These are phyloP conservation scores for Hippoglossus stenolepis DNA, from an alignment of 2,113 vertebrate genomes.

Conservation along the genomic window DNA sequence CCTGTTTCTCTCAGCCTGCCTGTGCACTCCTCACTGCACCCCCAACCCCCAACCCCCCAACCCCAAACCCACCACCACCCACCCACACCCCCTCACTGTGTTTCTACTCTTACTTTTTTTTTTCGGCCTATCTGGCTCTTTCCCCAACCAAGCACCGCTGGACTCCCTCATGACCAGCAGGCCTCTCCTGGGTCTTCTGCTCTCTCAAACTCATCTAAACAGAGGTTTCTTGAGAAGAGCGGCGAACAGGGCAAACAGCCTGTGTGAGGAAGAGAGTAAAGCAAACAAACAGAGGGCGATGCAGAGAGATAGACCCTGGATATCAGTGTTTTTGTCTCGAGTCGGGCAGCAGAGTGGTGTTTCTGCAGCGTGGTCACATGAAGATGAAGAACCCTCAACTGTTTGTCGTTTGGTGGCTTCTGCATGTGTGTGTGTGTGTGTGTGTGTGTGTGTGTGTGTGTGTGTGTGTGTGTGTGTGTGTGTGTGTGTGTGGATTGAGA, in stretches of 20 bases:
- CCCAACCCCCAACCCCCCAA: background rate
- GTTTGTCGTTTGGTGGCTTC: slow-evolving; percentile 24
- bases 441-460: slow-evolving; percentile 33
- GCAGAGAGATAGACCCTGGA: slow-evolving; percentile 17
- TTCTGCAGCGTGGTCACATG: background rate
- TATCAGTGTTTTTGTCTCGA: slow-evolving; percentile 1
- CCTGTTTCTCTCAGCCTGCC: slow-evolving; percentile 18
- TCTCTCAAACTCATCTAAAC: slow-evolving; percentile 37
- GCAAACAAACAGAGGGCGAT: slow-evolving; percentile 49
- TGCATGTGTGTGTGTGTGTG: slow-evolving; percentile 39
- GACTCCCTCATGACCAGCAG: slow-evolving; percentile 38
- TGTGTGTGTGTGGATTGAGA: slow-evolving; percentile 41
- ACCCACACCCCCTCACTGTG: slow-evolving; percentile 1
- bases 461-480: slow-evolving; percentile 32
- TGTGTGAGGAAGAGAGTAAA: slow-evolving; percentile 22
- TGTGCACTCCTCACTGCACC: background rate
- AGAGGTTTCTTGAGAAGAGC: slow-evolving; percentile 24
- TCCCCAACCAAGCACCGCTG: slow-evolving; percentile 18
- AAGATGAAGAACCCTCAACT: background rate
- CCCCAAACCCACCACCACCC: background rate
- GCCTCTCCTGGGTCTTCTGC: slow-evolving; percentile 40
- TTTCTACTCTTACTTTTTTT: slow-evolving; percentile 11
- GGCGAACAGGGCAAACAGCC: slow-evolving; percentile 9
- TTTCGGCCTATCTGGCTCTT: slow-evolving; percentile 25
- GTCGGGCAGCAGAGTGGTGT: background rate